phyloP scores from a whole-genome alignment of 2,888 invertebrate species.

The Chironomus riparius region DNA sequence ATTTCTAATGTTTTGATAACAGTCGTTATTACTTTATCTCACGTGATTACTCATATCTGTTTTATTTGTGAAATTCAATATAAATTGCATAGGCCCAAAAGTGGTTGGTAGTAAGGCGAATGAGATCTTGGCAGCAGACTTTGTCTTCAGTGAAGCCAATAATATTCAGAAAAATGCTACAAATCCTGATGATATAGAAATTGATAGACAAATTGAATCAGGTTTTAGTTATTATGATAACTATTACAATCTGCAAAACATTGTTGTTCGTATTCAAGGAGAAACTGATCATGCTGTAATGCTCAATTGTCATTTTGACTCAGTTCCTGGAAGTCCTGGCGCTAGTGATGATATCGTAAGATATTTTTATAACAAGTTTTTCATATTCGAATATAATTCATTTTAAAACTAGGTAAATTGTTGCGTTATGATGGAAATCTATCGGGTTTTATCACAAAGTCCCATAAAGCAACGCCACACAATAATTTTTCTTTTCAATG shows the following conservation, averaged over 20 bases:
- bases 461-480: constrained; percentile 43
- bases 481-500: constrained; percentile 58
- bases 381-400: not conserved
- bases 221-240: not conserved
- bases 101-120: constrained; percentile 16
- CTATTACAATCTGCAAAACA: constrained; percentile 18
- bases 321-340: constrained; percentile 64
- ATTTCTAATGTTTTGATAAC: not conserved
- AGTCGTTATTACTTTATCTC: not conserved
- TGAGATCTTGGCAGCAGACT: not conserved
- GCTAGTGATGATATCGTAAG: constrained; percentile 48
- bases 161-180: not conserved
- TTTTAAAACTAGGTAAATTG: constrained; percentile 34
- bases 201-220: not conserved
- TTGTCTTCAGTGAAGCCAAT: not conserved
- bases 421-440: constrained; percentile 55
- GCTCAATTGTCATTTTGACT: constrained; percentile 69
- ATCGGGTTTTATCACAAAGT: constrained; percentile 44
- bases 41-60: not conserved
- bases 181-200: not conserved
- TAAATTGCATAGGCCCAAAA: not conserved
- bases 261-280: constrained; percentile 35
- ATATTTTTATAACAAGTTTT: not conserved
- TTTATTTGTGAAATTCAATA: not conserved
- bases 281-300: constrained; percentile 47